A percentile compares a stretch with the other conserved stretches of the same genome.
Evolutionary conservation across 2,797 vertebrate genomes (phyloP).

Genomic region (Astyanax mexicanus): DNA sequence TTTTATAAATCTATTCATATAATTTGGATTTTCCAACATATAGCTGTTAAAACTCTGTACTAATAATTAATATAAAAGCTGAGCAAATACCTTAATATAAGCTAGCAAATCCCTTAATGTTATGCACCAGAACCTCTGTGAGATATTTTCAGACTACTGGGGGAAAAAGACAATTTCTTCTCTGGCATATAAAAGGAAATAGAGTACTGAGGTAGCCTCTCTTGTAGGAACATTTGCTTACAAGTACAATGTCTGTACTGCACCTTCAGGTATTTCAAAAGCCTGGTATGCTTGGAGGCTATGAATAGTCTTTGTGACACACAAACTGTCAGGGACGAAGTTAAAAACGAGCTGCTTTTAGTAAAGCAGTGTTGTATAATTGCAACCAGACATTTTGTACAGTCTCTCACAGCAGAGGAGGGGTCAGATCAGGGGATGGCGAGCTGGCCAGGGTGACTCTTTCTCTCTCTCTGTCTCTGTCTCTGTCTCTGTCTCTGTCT

Average conservation of each 20-base stretch:
- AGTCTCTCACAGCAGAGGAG: constrained; percentile 22
- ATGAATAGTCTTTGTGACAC: constrained; percentile 9
- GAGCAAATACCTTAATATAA: no score
- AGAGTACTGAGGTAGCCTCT: background rate
- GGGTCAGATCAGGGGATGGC: constrained; percentile 39
- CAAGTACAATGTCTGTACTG: constrained; percentile 9
- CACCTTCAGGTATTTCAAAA: constrained; percentile 10
- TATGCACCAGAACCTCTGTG: background rate
- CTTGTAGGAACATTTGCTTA: constrained; percentile 14
- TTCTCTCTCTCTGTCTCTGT: no score
- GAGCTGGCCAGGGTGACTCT: background rate
- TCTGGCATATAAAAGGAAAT: background rate
- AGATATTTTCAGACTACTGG: constrained; percentile 7
- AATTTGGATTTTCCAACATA: no score
- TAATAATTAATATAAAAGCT: no score
- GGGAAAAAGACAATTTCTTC: background rate
- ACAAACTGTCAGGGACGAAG: background rate
- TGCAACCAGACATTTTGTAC: constrained; percentile 15
- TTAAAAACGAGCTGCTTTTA: constrained; percentile 18
- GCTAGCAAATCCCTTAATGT: background rate
- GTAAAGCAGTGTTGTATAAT: constrained; percentile 25
- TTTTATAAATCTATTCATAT: no score
- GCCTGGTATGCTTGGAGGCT: background rate
- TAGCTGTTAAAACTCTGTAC: no score
- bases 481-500: constrained; percentile 5